Evolutionary conservation across 1,140 invertebrate species (phyloP), one percentile per base, ranked within the genome.

Genomic region (Drosophila insularis): DNA sequence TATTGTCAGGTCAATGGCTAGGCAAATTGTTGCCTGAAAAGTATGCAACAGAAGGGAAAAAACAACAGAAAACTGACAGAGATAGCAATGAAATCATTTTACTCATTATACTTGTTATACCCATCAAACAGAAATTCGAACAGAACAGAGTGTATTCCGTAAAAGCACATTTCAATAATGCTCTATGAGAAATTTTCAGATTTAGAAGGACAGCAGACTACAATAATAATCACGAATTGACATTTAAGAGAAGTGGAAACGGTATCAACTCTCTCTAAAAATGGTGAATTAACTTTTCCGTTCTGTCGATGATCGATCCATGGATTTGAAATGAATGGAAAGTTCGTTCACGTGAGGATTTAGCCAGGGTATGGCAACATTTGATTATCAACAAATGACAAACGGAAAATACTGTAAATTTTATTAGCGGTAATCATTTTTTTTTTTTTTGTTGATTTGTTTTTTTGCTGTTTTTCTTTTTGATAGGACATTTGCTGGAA

Each of bases 11-110:
- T 86, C 82, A 87, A 67, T 65, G 73, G 66, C 37, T 74, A 64
- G 66, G 23, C 74, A 66, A 74, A 58, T 87, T 79, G 79, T 84
- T 87, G 82, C 71, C 69, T 87, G 75, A 43, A 74, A 53, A 68
- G 70, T 67, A 50, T 50, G 62, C 67, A 71, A 54, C 65, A 73
- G 63, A 61, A 35, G 32, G 10, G 8, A 11, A 35, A 35, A 35
- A 35, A 10, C 7, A 10, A 35, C 32, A 37, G 19, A 50, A 50
- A 7, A 50, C 8, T 21, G 43, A 21, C 43, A 50, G 43, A 10
- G 43, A 50, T 10, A 50, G 43, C 43, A 21, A 50, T 50, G 43
- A 50, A 50, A 50, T 50, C 43, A 50, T 50, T 50, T 50, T 21
- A 4, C 43, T 46, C 43, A 46, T 46, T 43, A 43, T 23, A 23